A percentile compares a stretch with the other conserved stretches of the same genome.
These are phyloP conservation scores for Plecturocebus donacophilus DNA, from an alignment of 2,113 vertebrate species.

Conservation along the genomic window DNA sequence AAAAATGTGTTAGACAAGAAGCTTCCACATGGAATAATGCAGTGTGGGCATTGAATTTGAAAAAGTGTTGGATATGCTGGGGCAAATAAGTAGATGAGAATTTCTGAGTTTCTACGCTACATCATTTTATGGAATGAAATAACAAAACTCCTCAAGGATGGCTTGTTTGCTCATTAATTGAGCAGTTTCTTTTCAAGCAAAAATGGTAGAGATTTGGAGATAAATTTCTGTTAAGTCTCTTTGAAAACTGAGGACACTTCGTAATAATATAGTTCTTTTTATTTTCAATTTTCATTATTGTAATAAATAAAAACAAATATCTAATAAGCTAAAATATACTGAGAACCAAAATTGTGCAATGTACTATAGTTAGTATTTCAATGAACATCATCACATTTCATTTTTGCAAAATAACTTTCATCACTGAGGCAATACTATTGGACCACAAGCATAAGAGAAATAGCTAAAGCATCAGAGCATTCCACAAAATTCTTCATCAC, in stretches of 20 bases:
- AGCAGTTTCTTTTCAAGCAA: not conserved
- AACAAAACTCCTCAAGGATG: not conserved
- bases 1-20: not conserved
- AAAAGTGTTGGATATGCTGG: not conserved
- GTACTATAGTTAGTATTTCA: not conserved
- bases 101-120: not conserved
- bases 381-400: not conserved
- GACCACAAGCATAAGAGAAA: not conserved
- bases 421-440: not conserved
- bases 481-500: not conserved
- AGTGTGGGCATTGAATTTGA: not conserved
- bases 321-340: not conserved
- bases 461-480: not conserved
- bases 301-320: not conserved
- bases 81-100: not conserved
- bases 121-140: not conserved
- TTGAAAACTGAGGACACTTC: not conserved
- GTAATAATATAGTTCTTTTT: not conserved
- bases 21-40: not conserved
- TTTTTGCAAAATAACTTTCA: not conserved
- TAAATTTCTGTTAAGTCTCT: not conserved
- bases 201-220: not conserved
- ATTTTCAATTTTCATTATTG: not conserved
- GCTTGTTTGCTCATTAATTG: not conserved
- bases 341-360: not conserved